Base-by-base conservation (phyloP, 1,140 invertebrate genomes). In the Battus philenor region DNA sequence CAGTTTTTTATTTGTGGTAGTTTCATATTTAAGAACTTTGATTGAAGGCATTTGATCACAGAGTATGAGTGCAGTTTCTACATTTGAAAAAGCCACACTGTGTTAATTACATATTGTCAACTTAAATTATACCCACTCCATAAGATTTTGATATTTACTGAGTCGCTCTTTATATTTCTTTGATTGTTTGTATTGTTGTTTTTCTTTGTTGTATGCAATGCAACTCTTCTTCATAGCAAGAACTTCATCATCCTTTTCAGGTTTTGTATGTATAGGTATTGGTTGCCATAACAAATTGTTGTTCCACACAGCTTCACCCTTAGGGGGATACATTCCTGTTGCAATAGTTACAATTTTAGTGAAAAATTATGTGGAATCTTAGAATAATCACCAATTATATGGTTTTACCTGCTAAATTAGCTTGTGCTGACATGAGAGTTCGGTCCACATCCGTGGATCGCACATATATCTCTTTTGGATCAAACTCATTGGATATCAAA, bases 361-460 rank as follows among this genome's bases (percentile, higher is more conserved):
- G 12, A 31, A n/a, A 31, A 5, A 31, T 31, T 10, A 31, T 11
- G 2, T 11, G 9, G 4, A 27, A 27, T n/a, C 24, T 5, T 2
- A n/a, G 2, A 27, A 27, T 5, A 27, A 27, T 20, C 6, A 20
- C 6, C 6, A 3, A 3, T 3, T 4, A 4, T 27, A n/a, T 7
- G 24, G n/a, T 30, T 30, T 30, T 88, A 74, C 82, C 85, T 44
- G 95, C 95, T 44, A 97, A 86, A 84, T 96, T 93, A 1, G 90
- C 87, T 71, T 93, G 88, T 0, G 95, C 96, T 56, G 95, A 97
- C 93, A 96, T 97, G 3, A 98, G 76, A 8, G 96, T 96, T 11
- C 96, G 88, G 86, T 98, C 95, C 1, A 92, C 90, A 82, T 96
- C 93, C 1, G 96, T 97, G 39, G 94, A 95, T 33, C 87, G 87